Evolutionary conservation across 2,797 vertebrate species (phyloP), one percentile per base, ranked within the genome.

Genomic region (Alectoris magna): DNA sequence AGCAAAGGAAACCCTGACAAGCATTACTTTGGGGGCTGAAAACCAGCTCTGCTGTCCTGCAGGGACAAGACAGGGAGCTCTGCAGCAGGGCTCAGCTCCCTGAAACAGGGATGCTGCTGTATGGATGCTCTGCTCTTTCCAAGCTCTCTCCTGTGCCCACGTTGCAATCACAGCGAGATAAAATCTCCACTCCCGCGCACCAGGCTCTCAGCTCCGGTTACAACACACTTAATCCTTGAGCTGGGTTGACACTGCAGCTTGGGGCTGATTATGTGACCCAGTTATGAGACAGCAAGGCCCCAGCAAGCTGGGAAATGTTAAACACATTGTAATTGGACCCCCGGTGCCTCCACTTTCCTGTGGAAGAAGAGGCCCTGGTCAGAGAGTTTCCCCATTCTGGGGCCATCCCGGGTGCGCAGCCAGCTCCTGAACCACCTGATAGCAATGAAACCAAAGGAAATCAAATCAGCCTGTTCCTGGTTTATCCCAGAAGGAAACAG

Each of bases 161-260:
- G 5, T 11, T 2, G 43, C 83, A 92, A 39, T 69, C 89, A n/a
- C 73, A 34, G 70, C 10, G 43, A 5, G 56, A 78, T 18, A 29
- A 86, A 69, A 41, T 8, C 59, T 72, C 76, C 76, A 82, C 44
- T 64, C 73, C 34, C 17, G 14, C 4, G 0, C 9, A 5, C 66
- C 1, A 3, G 63, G 68, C 90, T 14, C 81, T 1, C 11, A 27
- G 84, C 91, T 95, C 95, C 73, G 3, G 95, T 95, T 96, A 95
- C 93, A 94, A 6, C 93, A 72, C 93, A 78, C 73, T 93, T 95
- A 91, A 93, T 93, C 93, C 94, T 15, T 38, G 68, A 82, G 86
- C 88, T 24, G 1, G n/a, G 60, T 19, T 46, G 90, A 91, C 87
- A 68, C 0, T 3, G 91, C 80, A 14, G 90, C 93, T 93, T 22